A percentile compares a stretch with the other conserved stretches of the same genome.
phyloP scores from a whole-genome alignment of 2,797 vertebrate genomes.

The Sebastes kiyomatsui region DNA sequence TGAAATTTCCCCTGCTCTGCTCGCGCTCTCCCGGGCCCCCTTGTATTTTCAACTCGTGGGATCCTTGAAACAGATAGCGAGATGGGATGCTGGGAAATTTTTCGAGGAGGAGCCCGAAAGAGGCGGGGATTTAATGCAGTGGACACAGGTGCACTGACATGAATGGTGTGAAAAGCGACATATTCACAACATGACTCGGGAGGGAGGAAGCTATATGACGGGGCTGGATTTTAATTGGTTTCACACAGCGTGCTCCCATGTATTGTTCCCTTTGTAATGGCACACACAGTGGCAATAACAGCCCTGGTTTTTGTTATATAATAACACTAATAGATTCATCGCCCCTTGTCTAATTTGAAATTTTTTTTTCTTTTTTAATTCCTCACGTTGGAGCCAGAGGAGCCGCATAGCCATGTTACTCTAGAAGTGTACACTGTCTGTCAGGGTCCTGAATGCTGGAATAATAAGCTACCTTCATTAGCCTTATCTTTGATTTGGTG shows the following conservation, averaged over 20 bases:
- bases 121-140: conserved; percentile 53
- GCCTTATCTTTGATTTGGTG: conserved; percentile 67
- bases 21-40: conserved; percentile 51
- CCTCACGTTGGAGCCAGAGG: conserved; percentile 20
- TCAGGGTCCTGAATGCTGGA: conserved; percentile 31
- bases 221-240: conserved; percentile 79
- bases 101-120: conserved; percentile 49
- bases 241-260: conserved; percentile 69
- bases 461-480: conserved; percentile 74
- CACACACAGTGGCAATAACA: conserved; percentile 69
- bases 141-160: conserved; percentile 71
- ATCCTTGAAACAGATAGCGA: conserved; percentile 62
- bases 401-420: conserved; percentile 19
- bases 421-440: conserved; percentile 32
- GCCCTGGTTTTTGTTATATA: conserved; percentile 72
- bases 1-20: conserved; percentile 63
- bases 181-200: conserved; percentile 69
- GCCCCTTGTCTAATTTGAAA: conserved; percentile 69
- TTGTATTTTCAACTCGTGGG: conserved; percentile 51
- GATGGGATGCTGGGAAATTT: conserved; percentile 57
- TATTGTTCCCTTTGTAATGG: conserved; percentile 75
- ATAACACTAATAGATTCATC: conserved; percentile 74
- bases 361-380: conserved; percentile 17
- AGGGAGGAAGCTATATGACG: conserved; percentile 70
- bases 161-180: conserved; percentile 66